Base-by-base conservation (phyloP, 2,888 invertebrate species). In the Epirrhoe tristata region DNA sequence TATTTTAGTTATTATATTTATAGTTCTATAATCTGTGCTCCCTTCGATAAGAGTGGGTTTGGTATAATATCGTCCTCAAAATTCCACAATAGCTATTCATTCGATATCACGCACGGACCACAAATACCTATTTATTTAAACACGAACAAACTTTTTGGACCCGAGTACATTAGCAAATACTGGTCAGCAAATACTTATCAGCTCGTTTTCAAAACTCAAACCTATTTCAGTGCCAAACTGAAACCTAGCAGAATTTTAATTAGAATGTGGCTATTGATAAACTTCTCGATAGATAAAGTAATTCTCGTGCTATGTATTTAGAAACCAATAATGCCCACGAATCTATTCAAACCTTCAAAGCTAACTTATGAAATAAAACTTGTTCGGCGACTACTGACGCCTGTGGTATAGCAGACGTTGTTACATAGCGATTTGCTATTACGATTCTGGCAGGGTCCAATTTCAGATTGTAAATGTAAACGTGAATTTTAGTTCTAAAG, bases 161-260 rank as follows among this genome's bases (percentile, higher is more conserved):
- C 16, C 50, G 24, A 16, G 16, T 50, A n/a, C 58, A 51, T 51
- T 36, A 10, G 6, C 58, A 58, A 58, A 51, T 24, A 39, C 17
- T 39, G 51, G 51, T 51, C 54, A 36, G 36, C 54, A 54, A 54
- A 54, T 54, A 54, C n/a, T n/a, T n/a, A 24, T 54, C 54, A 54
- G 58, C 24, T 24, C 1, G 24, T 59, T 59, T 14, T 24, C n/a
- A 57, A 36, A 63, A 51, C 16, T 14, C 54, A 50, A 36, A 16
- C 24, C 16, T 39, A 39, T 39, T 39, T 39, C 7, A 39, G 39
- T 43, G 12, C 39, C 39, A 12, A 43, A 24, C 24, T 1, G 24
- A 24, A 2, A 24, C 6, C 34, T 34, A 34, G 34, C 34, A 34
- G 34, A 43, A 43, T 10, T 43, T 43, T 12, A 43, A 24, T 24